Base-by-base conservation (phyloP, 2,113 vertebrate species). In the Uropsilus gracilis region DNA sequence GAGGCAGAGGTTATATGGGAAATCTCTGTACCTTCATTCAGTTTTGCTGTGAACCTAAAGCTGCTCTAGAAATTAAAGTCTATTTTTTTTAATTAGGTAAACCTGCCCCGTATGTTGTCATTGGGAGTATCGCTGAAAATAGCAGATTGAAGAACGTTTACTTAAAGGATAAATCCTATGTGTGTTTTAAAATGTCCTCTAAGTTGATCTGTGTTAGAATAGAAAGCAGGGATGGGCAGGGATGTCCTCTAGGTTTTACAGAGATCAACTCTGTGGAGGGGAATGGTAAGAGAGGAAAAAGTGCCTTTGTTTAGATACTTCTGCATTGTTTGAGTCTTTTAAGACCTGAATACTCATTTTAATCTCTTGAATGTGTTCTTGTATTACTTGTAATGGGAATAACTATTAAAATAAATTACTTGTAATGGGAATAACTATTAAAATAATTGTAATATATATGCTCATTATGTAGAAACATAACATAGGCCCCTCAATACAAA, bases 341-440 rank as follows among this genome's bases (percentile, higher is more conserved):
- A 89, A 64, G 71, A 81, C 10, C 75, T 77, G 20, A 68, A 69
- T 89, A 50, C 28, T 92, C 39, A 34, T 89, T 68, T 76, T 93
- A 66, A 39, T 86, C 30, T 92, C 46, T 94, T 85, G 14, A 73
- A 44, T 75, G 59, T 20, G n/a, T 59, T 83, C 46, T 66, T 83
- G 26, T 77, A 39, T 86, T 82, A 39, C 44, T 76, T 69, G 16
- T 59, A 76, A 73, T 32, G 22, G 26, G 39, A 66, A 66, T 57
- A n/a, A 50, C 44, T 78, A 61, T 89, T 61, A n/a, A n/a, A n/a
- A n/a, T n/a, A n/a, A n/a, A n/a, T n/a, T n/a, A n/a, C n/a, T n/a
- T n/a, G n/a, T n/a, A n/a, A n/a, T n/a, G 46, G 46, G 46, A 48
- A 48, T 48, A 48, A 48, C 12, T 48, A 8, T 55, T 37, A 6